Evolutionary conservation across 2,888 invertebrate species (phyloP), one percentile per base, ranked within the genome.

Genomic region (Sinotaia quadrata): DNA sequence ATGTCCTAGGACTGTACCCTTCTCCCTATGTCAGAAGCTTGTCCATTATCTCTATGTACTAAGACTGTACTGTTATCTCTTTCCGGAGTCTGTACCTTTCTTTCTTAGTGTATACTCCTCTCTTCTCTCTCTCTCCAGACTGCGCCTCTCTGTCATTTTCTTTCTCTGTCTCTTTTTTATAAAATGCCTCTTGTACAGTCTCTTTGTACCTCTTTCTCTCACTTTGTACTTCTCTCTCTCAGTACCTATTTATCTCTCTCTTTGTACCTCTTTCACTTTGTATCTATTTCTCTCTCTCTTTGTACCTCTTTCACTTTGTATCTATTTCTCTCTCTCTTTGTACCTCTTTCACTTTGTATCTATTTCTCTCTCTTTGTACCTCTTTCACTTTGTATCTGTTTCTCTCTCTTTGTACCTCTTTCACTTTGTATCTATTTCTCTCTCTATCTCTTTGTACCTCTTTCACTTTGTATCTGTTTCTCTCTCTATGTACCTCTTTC

Each of bases 211-310:
- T 41, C 37, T 65, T 47, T 54, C 57, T 57, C 44, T 29, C 47
- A 57, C 33, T 56, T 21, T 33, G 57, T 54, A 18, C 18, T 29
- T 12, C 7, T 29, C 24, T 29, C 15, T 63, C 56, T 37, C 56
- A 56, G 41, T 65, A 41, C 56, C 56, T 56, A 41, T 65, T 29
- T 56, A 41, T 65, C 56, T 65, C 41, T 65, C 31, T 65, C 36
- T 54, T 15, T 36, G 12, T 65, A 2, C 41, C 54, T 56, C 3
- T 37, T 4, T 31, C 44, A 44, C 7, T 21, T 31, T 44, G 24
- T 44, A 4, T 36, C 24, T 3, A 21, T 4, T 12, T 31, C 24
- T 44, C 27, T 57, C 2, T 44, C 24, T n/a, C 10, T 31, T 15
- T 15, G 33, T 21, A 8, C 47, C 41, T 8, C n/a, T 31, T 21